Evolutionary conservation across 2,797 vertebrate genomes (phyloP), one percentile per base, ranked within the genome.

Genomic region (Bovichtus variegatus): DNA sequence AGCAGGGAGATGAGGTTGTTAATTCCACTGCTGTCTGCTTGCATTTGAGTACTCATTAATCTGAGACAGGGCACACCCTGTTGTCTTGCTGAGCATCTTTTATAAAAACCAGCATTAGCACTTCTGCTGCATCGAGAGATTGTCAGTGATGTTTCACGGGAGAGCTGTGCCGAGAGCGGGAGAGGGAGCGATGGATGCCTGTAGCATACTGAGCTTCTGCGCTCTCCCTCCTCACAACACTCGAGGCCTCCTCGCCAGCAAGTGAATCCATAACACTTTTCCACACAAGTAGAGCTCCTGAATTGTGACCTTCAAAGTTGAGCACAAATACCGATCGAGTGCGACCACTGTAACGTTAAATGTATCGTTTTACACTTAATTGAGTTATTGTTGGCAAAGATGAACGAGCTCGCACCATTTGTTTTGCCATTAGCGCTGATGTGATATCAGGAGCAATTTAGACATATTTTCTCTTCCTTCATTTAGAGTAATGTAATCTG

Each of bases 1-100:
- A 63, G 84, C 84, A 87, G 76, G 87, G 77, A 87, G 87, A 91
- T 85, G 85, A 90, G 90, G 89, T 88, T 92, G 92, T 94, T 95
- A 95, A 96, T 96, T 95, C 93, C 89, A 78, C 65, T 51, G 90
- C 94, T 95, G 94, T 95, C 95, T 91, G 91, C 87, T 94, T 90
- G 91, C 93, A 95, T 96, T 95, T 94, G 92, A 93, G 87, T 82
- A 84, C 91, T 95, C 93, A 93, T 95, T 95, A 94, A 94, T 95
- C 95, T 95, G 88, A 83, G 86, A 83, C 65, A 13, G 90, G 87
- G 87, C 83, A 81, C 84, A 84, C 90, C 87, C 89, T 92, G 92
- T 93, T 94, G 93, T 94, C 90, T 93, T 90, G 86, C 85, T 60
- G 82, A 92, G 89, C 87, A 87, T 93, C 87, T 93, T 92, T 94